These are phyloP conservation scores for Tipula vernalis DNA, from an alignment of 2,888 invertebrate species.

Conservation along the genomic window DNA sequence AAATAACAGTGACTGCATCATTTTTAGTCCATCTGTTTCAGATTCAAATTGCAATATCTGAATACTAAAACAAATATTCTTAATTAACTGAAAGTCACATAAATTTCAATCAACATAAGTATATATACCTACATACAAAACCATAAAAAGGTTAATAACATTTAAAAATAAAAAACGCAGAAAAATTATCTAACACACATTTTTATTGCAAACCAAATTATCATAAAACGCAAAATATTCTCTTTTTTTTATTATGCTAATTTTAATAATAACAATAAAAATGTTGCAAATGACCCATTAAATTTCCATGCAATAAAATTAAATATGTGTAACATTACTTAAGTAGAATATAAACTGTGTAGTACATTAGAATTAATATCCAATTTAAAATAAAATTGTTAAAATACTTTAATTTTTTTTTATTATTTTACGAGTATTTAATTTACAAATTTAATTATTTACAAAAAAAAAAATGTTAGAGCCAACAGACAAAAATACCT, in stretches of 20 bases:
- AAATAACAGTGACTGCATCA: too few relatives aligned
- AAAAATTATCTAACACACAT: neutral
- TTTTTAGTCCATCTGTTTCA: too few relatives aligned
- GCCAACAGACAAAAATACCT: neutral
- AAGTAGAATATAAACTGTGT: neutral
- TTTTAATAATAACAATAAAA: neutral
- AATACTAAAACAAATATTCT: neutral
- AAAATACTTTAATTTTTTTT: neutral
- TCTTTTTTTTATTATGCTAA: neutral
- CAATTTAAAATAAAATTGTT: neutral
- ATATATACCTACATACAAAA: neutral
- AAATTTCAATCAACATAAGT: neutral
- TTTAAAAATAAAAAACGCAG: neutral
- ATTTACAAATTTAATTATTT: neutral
- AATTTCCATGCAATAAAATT: neutral
- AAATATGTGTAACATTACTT: neutral
- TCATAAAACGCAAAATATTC: neutral
- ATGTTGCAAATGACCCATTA: conserved; percentile 4
- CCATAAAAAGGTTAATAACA: neutral
- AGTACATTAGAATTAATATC: neutral
- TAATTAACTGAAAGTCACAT: neutral
- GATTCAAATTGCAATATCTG: neutral
- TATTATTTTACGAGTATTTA: neutral
- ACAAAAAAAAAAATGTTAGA: neutral
- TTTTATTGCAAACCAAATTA: neutral